These are phyloP conservation scores for Ceraclea dissimilis DNA, from an alignment of 2,888 invertebrate species.

Conservation along the genomic window DNA sequence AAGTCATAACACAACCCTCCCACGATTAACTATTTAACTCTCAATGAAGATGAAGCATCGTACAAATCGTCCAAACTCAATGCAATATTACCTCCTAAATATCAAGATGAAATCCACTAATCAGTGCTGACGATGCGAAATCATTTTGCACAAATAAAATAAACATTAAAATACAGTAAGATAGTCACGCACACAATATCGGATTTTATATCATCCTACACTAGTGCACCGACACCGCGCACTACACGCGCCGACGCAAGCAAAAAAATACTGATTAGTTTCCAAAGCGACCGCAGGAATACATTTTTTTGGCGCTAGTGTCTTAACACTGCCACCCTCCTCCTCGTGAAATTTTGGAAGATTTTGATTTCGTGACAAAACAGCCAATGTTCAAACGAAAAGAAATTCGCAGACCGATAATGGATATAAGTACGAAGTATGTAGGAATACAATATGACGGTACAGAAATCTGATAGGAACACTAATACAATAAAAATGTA, in stretches of 20 bases:
- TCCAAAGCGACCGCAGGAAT: slow-evolving; percentile 14
- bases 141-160: background rate
- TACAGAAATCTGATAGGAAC: too few relatives aligned
- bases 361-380: background rate
- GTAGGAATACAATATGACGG: too few relatives aligned
- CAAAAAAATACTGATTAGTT: slow-evolving; percentile 16
- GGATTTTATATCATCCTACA: background rate
- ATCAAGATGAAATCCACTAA: background rate
- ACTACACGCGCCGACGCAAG: background rate
- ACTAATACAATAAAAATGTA: too few relatives aligned
- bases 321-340: slow-evolving; percentile 1
- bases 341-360: background rate
- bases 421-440: too few relatives aligned
- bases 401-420: too few relatives aligned
- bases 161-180: background rate
- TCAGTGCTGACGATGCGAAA: background rate
- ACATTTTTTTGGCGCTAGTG: slow-evolving; percentile 12
- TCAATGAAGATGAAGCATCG: background rate
- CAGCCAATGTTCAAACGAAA: background rate
- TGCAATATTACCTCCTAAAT: background rate
- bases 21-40: slow-evolving; percentile 7
- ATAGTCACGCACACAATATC: background rate
- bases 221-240: background rate
- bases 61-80: background rate
- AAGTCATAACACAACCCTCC: slow-evolving; percentile 14